Evolutionary conservation across 1,140 invertebrate genomes (phyloP).

Genomic region (Cardiocondyla obscurior): DNA sequence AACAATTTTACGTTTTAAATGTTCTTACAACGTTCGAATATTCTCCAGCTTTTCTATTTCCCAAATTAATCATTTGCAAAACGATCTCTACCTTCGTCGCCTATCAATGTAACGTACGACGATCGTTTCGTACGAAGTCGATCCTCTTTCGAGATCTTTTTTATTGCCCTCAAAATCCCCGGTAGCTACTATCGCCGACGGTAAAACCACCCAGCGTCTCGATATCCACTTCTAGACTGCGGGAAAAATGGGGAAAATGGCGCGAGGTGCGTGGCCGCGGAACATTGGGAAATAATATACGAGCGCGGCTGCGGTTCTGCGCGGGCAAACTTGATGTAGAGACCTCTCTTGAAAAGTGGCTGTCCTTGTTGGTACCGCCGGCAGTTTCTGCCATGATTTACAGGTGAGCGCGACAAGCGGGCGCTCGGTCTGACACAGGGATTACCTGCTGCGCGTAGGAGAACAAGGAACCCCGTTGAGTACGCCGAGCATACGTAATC

Average conservation of each 20-base stretch:
- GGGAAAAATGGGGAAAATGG: slow-evolving; percentile 31
- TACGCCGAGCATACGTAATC: neutral
- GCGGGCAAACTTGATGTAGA: slow-evolving; percentile 67
- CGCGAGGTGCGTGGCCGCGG: slow-evolving; percentile 42
- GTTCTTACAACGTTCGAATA: neutral
- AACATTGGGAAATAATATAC: slow-evolving; percentile 57
- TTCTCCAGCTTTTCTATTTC: neutral
- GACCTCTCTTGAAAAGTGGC: slow-evolving; percentile 70
- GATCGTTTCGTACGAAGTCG: slow-evolving; percentile 13
- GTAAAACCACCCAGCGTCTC: slow-evolving; percentile 43
- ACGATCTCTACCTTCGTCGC: neutral
- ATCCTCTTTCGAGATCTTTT: slow-evolving; percentile 11
- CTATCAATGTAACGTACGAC: slow-evolving; percentile 34
- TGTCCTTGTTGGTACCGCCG: slow-evolving; percentile 63
- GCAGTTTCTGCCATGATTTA: slow-evolving; percentile 67
- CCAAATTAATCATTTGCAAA: slow-evolving; percentile 2
- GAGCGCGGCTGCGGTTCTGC: slow-evolving; percentile 34
- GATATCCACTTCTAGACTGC: slow-evolving; percentile 51
- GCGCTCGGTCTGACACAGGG: slow-evolving; percentile 25
- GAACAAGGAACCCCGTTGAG: neutral
- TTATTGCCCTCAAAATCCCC: slow-evolving; percentile 40
- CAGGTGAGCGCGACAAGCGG: slow-evolving; percentile 50
- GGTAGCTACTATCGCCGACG: slow-evolving; percentile 30
- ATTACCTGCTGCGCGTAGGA: neutral
- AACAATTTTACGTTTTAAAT: too few relatives aligned